phyloP scores from a whole-genome alignment of 2,888 invertebrate species.

The Phytoseiulus persimilis region DNA sequence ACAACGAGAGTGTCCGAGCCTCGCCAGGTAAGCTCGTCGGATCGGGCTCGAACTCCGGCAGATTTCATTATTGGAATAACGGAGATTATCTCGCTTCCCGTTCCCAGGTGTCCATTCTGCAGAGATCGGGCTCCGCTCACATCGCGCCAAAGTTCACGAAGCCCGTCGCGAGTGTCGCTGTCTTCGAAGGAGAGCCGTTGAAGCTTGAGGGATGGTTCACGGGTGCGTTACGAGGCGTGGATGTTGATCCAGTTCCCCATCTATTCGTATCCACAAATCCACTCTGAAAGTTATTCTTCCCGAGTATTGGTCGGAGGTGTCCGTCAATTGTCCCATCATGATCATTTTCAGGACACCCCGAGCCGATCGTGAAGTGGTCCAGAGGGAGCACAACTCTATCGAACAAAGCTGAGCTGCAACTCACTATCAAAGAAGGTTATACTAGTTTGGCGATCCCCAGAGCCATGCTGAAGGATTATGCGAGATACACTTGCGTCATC shows the following conservation, averaged over 20 bases:
- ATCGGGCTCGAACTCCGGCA: too few relatives aligned
- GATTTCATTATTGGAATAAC: too few relatives aligned
- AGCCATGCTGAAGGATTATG: conserved; percentile 31
- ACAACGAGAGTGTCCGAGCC: background rate
- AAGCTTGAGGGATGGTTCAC: conserved; percentile 18
- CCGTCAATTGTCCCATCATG: too few relatives aligned
- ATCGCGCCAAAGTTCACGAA: conserved; percentile 29
- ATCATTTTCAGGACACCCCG: background rate
- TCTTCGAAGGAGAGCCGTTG: conserved; percentile 10
- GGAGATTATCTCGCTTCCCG: background rate
- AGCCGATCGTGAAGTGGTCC: conserved; percentile 15
- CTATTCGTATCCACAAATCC: too few relatives aligned
- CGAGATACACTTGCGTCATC: conserved; percentile 31
- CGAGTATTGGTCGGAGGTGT: too few relatives aligned
- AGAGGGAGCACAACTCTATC: conserved; percentile 20
- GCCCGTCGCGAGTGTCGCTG: background rate
- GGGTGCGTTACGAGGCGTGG: background rate
- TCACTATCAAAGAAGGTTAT: background rate
- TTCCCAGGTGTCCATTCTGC: conserved; percentile 6
- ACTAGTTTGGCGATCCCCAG: conserved; percentile 1
- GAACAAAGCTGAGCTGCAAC: conserved; percentile 13
- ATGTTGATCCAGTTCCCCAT: too few relatives aligned
- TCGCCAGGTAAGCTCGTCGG: background rate
- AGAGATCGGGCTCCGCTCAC: conserved; percentile 20
- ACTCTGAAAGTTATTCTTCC: background rate